Base-by-base conservation (phyloP, 53 echinoderm and acorn worm genomes). In the Pentamera pediparva region DNA sequence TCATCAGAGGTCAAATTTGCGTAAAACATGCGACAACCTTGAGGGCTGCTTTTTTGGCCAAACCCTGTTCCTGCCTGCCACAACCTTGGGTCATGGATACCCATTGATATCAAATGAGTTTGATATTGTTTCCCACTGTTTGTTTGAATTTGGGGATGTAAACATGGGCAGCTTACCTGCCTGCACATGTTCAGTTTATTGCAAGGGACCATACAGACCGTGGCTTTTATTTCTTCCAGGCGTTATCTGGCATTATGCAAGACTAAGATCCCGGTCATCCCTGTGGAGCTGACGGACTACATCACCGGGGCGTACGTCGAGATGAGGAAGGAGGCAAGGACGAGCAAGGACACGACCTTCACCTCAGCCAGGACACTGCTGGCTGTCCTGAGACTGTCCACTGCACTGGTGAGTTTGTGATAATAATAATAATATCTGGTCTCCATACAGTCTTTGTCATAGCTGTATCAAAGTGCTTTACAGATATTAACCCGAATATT, bases 261-360 rank as follows among this genome's bases (percentile, higher is more conserved):
- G 83, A 96, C 91, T 11, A 96, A 96, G 71, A 60, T 51, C 62
- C 91, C 98, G 3, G 86, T 65, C 19, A 87, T 96, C 26, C 98
- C 98, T 0, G 91, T 91, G 58, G 54, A 65, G 5, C 65, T 96
- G 39, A 96, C 91, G 43, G 98, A 96, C 82, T 96, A 96, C 76
- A 96, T 96, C 75, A 96, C 98, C 3, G 98, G 98, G 39, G 98
- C 98, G 33, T 96, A 96, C 47, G 98, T 96, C 25, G 98, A 96
- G 55, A 96, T 96, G 98, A 78, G 98, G 12, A 96, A 96, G 64
- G 98, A 96, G 81, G 98, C 98, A 9, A 80, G 94, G 39, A 83
- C 81, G 32, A 96, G 98, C 67, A 96, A 96, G 82, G 98, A 96
- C 61, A 79, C 98, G 3, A 96, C 98, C 2, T 96, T 91, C 83